Conservation (phyloP, 2,797 vertebrate genomes). For the Sebastes vulpes region DNA sequence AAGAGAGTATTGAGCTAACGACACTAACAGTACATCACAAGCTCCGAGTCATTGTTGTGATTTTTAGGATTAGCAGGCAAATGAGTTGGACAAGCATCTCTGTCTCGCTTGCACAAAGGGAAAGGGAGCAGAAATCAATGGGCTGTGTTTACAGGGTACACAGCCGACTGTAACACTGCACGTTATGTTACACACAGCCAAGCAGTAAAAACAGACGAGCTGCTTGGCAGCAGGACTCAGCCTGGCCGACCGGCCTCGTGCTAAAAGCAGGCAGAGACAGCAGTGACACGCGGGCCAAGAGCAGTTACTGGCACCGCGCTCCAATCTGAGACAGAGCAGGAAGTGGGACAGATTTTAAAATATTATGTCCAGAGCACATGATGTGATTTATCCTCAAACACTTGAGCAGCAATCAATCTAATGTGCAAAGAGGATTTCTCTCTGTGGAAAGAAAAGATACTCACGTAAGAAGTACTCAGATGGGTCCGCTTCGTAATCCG, state of each 20-base stretch:
- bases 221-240: slow-evolving; percentile 62
- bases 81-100: slow-evolving; percentile 64
- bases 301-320: slow-evolving; percentile 37
- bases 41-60: slow-evolving; percentile 56
- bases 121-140: slow-evolving; percentile 83
- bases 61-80: slow-evolving; percentile 71
- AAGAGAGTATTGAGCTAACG: slow-evolving; percentile 4
- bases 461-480: slow-evolving; percentile 99
- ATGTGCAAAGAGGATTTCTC: neutral
- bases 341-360: slow-evolving; percentile 36
- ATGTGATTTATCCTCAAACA: neutral
- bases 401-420: neutral
- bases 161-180: slow-evolving; percentile 75
- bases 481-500: slow-evolving; percentile 97
- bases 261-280: slow-evolving; percentile 46
- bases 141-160: slow-evolving; percentile 80
- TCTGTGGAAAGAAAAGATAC: slow-evolving; percentile 65
- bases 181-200: slow-evolving; percentile 69
- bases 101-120: slow-evolving; percentile 73
- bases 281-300: slow-evolving; percentile 44
- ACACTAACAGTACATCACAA: slow-evolving; percentile 33
- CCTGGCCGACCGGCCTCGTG: slow-evolving; percentile 33
- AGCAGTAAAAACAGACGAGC: slow-evolving; percentile 73
- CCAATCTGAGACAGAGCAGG: slow-evolving; percentile 25
- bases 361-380: neutral